These are phyloP conservation scores for Metopolophium dirhodum DNA, from an alignment of 1,140 invertebrate genomes.

Conservation along the genomic window DNA sequence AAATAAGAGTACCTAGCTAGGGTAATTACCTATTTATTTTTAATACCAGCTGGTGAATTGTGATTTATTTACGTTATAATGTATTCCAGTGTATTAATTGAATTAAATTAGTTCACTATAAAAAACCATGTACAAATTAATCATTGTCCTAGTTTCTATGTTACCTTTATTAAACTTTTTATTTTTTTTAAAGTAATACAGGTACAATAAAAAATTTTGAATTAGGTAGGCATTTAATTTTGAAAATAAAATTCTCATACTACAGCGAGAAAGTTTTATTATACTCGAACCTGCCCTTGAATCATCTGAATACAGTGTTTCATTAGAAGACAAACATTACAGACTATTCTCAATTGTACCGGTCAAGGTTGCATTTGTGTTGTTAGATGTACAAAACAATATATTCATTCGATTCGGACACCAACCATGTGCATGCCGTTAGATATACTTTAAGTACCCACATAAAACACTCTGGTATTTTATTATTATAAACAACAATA, in stretches of 20 bases:
- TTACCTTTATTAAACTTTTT: background rate
- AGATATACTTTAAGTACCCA: background rate
- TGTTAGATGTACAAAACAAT: slow-evolving; percentile 39
- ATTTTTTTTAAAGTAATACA: background rate
- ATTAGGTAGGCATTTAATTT: background rate
- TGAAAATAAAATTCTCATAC: background rate
- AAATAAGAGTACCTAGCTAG: background rate
- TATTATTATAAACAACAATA: slow-evolving; percentile 7
- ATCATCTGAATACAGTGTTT: slow-evolving; percentile 10
- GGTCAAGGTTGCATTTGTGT: slow-evolving; percentile 50
- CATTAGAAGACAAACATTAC: slow-evolving; percentile 14
- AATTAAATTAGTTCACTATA: background rate
- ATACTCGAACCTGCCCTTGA: slow-evolving; percentile 20
- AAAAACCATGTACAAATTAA: background rate
- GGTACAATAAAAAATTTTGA: background rate
- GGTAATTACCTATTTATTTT: background rate
- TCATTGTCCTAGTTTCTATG: background rate
- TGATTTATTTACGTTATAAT: background rate
- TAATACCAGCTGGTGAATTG: background rate
- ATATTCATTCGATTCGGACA: slow-evolving; percentile 40
- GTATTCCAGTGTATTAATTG: background rate
- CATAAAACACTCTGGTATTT: background rate
- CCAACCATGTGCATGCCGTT: background rate
- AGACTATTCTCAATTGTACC: slow-evolving; percentile 39
- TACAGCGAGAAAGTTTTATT: background rate